Evolutionary conservation across 2,797 vertebrate genomes (phyloP).

Genomic region (Alexandromys oeconomus): DNA sequence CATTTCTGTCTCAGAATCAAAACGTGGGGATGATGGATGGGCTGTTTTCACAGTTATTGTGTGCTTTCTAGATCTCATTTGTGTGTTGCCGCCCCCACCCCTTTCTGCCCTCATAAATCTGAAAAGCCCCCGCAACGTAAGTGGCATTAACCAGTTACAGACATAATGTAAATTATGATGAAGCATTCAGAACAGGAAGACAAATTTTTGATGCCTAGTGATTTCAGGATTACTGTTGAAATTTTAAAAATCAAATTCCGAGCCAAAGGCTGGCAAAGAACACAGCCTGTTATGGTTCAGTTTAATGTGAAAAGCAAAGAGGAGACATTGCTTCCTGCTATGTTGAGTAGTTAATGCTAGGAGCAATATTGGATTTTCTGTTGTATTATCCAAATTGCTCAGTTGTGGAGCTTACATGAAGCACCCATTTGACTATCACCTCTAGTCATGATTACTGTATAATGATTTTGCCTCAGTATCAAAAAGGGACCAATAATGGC

Average conservation of each 20-base stretch:
- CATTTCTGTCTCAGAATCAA: constrained; percentile 74
- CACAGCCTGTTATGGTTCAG: neutral
- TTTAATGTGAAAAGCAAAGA: constrained; percentile 36
- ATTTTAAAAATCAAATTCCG: constrained; percentile 43
- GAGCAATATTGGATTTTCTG: constrained; percentile 39
- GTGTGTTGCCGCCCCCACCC: neutral
- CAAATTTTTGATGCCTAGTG: constrained; percentile 13
- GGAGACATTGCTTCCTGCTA: constrained; percentile 28
- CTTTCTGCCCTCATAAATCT: constrained; percentile 59
- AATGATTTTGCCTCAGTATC: constrained; percentile 52
- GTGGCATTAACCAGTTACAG: constrained; percentile 26
- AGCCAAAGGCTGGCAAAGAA: constrained; percentile 31
- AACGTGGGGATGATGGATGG: constrained; percentile 78
- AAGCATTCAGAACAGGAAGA: constrained; percentile 55
- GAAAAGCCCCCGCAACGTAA: constrained; percentile 45
- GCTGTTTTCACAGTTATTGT: constrained; percentile 59
- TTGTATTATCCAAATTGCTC: neutral
- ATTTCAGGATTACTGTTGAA: constrained; percentile 47
- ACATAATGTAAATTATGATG: constrained; percentile 57
- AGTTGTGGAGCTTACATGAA: neutral
- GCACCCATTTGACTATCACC: neutral
- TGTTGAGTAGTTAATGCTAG: neutral
- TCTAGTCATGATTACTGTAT: neutral
- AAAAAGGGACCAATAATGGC: constrained; percentile 12
- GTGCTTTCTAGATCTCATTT: constrained; percentile 74